Conservation (phyloP, 2,113 vertebrate species). For the Perca flavescens region DNA sequence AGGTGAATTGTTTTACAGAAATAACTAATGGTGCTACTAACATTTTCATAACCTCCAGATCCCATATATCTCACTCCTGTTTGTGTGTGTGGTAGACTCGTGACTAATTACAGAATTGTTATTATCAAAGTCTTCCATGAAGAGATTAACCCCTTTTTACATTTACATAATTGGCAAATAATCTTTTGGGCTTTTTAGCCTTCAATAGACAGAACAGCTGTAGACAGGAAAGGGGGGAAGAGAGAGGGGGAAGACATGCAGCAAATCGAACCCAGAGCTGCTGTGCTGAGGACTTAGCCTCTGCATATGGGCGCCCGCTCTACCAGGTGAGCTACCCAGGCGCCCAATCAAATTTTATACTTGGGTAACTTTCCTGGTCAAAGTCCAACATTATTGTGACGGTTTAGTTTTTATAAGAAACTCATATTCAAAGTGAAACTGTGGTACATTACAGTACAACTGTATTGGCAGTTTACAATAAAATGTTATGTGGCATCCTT, state of each 20-base stretch:
- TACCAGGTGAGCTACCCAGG: too few species aligned
- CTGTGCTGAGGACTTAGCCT: too few species aligned
- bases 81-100: background rate
- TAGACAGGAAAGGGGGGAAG: too few species aligned
- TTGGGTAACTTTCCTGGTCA: background rate
- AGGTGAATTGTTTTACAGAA: constrained; percentile 18
- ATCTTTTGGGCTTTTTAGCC: too few species aligned
- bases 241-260: too few species aligned
- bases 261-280: too few species aligned
- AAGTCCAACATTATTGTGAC: background rate
- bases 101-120: background rate
- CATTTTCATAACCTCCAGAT: background rate
- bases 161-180: background rate
- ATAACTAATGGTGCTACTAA: background rate
- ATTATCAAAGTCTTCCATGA: background rate
- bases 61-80: background rate
- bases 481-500: background rate
- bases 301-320: too few species aligned
- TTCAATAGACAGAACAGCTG: too few species aligned
- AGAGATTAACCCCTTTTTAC: background rate
- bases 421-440: background rate
- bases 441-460: too few species aligned
- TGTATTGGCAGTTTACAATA: background rate
- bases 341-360: too few species aligned
- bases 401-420: background rate